Percentiles rank a stretch among this genome's conserved stretches.
Evolutionary conservation across 2,888 invertebrate genomes (phyloP).

Genomic region (Imbricaverruca yamaguchii): DNA sequence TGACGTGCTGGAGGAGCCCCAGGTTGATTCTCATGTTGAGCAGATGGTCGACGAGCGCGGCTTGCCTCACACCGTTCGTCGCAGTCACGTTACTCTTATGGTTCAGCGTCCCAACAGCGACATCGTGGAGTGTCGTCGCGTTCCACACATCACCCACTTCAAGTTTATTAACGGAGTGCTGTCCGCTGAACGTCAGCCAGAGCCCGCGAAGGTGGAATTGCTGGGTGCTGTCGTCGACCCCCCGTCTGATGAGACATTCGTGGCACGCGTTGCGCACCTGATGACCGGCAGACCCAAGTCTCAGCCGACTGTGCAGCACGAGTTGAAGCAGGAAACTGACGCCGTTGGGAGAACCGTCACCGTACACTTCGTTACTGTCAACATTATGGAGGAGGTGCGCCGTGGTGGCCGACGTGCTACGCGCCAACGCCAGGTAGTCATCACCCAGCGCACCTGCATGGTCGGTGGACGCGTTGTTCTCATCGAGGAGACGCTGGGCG

Average conservation of each 20-base stretch:
- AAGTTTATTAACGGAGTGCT: not conserved
- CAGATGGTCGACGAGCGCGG: not conserved
- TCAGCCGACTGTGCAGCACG: not conserved
- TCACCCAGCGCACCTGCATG: not conserved
- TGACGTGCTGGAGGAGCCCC: not conserved
- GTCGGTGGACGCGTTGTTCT: not conserved
- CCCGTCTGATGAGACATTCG: not conserved
- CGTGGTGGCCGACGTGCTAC: not conserved
- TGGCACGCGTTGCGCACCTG: conserved; percentile 5
- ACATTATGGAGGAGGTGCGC: not conserved
- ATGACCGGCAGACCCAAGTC: not conserved
- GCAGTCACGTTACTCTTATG: not conserved
- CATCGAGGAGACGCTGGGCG: not conserved
- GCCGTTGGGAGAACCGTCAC: not conserved
- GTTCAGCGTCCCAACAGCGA: not conserved
- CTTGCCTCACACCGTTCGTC: not conserved
- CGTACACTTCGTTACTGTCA: not conserved
- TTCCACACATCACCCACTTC: not conserved
- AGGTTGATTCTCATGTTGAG: not conserved
- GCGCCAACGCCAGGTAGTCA: not conserved
- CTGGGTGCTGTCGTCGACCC: not conserved
- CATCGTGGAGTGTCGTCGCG: not conserved
- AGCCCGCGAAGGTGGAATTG: not conserved
- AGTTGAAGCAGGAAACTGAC: not conserved
- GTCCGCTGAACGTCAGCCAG: not conserved